Conservation (phyloP, 1,140 invertebrate genomes). For the Scaptomyza hsui region DNA sequence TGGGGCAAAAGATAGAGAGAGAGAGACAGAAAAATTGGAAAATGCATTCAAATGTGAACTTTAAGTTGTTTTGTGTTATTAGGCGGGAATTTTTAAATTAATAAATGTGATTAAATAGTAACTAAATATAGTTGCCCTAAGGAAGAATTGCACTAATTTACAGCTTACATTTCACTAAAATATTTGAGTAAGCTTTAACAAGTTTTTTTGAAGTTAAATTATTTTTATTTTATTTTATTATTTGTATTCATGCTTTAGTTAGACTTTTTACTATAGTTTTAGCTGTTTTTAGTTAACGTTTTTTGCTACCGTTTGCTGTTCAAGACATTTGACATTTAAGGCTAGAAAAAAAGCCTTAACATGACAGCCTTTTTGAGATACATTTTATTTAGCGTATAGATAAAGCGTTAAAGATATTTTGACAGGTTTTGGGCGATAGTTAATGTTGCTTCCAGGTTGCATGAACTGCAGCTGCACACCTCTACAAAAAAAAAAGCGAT, state of each 20-base stretch:
- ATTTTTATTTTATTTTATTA: too few relatives aligned
- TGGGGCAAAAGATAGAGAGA: constrained; percentile 25
- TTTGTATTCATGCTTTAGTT: too few relatives aligned
- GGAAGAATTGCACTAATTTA: too few relatives aligned
- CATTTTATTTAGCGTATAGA: constrained; percentile 35
- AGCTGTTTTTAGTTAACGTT: constrained; percentile 9
- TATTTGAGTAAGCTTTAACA: too few relatives aligned
- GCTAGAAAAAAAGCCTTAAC: constrained; percentile 2
- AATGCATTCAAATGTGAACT: neutral
- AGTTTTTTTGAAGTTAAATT: too few relatives aligned
- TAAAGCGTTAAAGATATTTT: constrained; percentile 43
- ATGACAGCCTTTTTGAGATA: constrained; percentile 43
- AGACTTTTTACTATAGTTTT: too few relatives aligned
- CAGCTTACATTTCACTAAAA: too few relatives aligned
- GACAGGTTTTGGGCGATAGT: constrained; percentile 20
- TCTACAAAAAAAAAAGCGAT: constrained; percentile 19
- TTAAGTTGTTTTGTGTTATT: too few relatives aligned
- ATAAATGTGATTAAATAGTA: too few relatives aligned
- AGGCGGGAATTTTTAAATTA: too few relatives aligned
- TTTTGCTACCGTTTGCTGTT: constrained; percentile 6
- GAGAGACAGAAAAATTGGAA: neutral
- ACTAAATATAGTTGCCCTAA: too few relatives aligned
- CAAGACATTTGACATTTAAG: constrained; percentile 18
- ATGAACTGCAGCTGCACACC: constrained; percentile 44
- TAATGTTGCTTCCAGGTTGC: constrained; percentile 31